phyloP scores from a whole-genome alignment of 2,113 vertebrate genomes.

The Philantomba maxwellii region DNA sequence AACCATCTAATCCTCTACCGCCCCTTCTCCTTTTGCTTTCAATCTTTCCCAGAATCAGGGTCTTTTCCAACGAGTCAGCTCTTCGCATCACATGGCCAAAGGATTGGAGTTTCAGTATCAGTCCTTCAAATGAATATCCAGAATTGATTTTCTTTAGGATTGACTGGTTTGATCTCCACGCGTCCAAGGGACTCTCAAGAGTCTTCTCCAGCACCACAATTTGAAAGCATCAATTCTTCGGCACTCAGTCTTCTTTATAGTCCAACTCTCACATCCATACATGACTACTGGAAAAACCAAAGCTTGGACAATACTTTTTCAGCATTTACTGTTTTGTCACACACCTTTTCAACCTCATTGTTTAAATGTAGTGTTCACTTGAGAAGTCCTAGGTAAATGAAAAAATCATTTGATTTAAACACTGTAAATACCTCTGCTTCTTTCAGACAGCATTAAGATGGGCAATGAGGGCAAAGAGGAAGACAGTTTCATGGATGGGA shows the following conservation, averaged over 20 bases:
- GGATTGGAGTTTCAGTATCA: background rate
- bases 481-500: background rate
- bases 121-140: background rate
- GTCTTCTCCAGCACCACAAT: background rate
- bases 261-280: background rate
- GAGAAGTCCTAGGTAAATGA: background rate
- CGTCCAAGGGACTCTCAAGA: background rate
- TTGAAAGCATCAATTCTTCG: background rate
- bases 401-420: background rate
- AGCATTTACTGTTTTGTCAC: background rate
- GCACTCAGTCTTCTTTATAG: background rate
- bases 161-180: background rate
- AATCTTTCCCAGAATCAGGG: background rate
- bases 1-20: background rate
- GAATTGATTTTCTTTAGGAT: background rate
- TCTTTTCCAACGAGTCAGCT: background rate
- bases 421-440: background rate
- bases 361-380: background rate
- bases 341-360: background rate
- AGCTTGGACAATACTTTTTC: background rate
- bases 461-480: background rate
- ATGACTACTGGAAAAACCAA: background rate
- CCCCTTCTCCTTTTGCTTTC: background rate
- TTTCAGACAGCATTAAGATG: background rate
- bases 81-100: background rate